Evolutionary conservation across 2,113 vertebrate genomes (phyloP), one percentile per base, ranked within the genome.

Genomic region (Bufo bufo): DNA sequence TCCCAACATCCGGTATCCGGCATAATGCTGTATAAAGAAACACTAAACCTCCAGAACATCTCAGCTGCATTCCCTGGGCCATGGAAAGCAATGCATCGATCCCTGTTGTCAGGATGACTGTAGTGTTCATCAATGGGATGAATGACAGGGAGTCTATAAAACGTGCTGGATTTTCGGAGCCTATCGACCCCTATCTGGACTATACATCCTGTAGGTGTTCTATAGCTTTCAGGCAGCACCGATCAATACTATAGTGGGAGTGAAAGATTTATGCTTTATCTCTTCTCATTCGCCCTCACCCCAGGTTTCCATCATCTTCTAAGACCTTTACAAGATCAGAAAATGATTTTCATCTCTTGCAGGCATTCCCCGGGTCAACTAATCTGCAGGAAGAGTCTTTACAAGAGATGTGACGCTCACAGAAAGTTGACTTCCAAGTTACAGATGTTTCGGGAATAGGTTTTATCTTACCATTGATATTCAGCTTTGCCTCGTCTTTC

Each of bases 221-320:
- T 69, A 69, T 45, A 83, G 45, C 45, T 65, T 66, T 65, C 43
- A 66, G 63, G 45, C 19, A 47, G 47, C 43, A 16, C 81, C 23
- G 12, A 83, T 83, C 81, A 50, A 83, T 83, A 83, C 45, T 49
- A 63, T n/a, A 11, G 58, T 63, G 9, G 11, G 17, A 65, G 33
- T 47, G 4, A 3, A 14, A 65, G 56, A 66, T 82, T 69, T 65
- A 63, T 69, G 43, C n/a, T 65, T 59, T 83, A 66, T 83, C 43
- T 63, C 58, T 20, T 63, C 79, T 50, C 47, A 11, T n/a, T 47
- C 6, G 59, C 80, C 59, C 23, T 10, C 10, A 12, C 16, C 20
- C 6, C 80, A 49, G 12, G 12, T 66, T 33, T 66, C 80, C 17
- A 50, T 49, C 59, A 82, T 12, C 19, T 50, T 65, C 9, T 65